A percentile compares a stretch with the other conserved stretches of the same genome.
Evolutionary conservation across 2,113 vertebrate species (phyloP).

Genomic region (Progne subis): DNA sequence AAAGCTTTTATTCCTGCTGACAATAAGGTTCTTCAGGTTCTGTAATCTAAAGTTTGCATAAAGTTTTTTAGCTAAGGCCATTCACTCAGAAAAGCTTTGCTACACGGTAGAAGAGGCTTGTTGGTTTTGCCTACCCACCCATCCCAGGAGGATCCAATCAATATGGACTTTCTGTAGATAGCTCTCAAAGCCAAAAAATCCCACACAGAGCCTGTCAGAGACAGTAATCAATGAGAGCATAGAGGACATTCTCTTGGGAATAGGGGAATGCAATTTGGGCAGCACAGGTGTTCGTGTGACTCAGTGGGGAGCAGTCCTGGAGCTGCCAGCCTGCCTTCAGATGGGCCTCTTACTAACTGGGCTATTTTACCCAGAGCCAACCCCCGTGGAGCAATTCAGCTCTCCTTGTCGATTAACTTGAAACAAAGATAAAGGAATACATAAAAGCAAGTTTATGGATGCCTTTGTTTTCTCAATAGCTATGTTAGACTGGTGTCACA

Average conservation of each 20-base stretch:
- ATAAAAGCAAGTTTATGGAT: background rate
- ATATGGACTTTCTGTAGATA: background rate
- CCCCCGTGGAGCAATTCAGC: background rate
- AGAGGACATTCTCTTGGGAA: background rate
- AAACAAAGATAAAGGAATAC: background rate
- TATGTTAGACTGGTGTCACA: background rate
- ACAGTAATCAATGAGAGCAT: background rate
- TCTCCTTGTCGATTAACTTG: background rate
- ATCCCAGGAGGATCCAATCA: background rate
- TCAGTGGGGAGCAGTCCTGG: background rate
- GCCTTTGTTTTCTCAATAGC: background rate
- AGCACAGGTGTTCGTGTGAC: background rate
- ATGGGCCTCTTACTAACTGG: background rate
- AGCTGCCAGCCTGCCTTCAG: background rate
- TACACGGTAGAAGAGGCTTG: background rate
- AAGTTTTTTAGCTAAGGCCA: background rate
- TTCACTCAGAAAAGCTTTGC: background rate
- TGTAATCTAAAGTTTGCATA: background rate
- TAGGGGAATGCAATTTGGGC: background rate
- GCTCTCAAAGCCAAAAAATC: background rate
- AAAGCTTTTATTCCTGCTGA: background rate
- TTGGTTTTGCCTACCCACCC: background rate
- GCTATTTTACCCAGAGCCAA: background rate
- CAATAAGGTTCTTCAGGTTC: background rate
- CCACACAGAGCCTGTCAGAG: background rate